phyloP scores from a whole-genome alignment of 2,797 vertebrate species.

The Eremophila alpestris region DNA sequence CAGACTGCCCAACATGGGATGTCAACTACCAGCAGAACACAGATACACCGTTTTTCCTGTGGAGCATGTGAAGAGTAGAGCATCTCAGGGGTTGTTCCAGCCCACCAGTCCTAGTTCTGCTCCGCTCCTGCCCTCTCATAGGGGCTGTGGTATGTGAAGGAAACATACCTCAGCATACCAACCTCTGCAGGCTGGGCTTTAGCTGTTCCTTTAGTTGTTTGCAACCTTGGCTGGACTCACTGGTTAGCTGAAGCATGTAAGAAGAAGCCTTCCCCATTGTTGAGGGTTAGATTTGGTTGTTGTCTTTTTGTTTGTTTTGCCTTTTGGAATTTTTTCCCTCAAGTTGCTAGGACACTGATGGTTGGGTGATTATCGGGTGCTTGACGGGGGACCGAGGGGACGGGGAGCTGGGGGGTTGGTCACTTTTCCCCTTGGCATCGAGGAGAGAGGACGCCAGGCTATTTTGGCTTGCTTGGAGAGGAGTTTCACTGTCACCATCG shows the following conservation, averaged over 20 bases:
- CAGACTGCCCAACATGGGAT: fast-evolving
- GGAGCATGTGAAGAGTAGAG: neutral
- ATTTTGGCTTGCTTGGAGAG: no score
- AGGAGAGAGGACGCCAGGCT: no score
- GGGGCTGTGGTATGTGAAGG: neutral
- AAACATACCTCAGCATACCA: fast-evolving
- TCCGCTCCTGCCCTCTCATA: neutral
- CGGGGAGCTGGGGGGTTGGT: no score
- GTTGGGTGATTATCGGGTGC: no score
- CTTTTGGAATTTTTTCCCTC: no score
- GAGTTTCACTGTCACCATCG: no score
- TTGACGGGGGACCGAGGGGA: no score
- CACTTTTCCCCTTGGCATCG: no score
- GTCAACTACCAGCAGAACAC: neutral
- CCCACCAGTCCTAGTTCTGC: neutral
- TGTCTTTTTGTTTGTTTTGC: no score
- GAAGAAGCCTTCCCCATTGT: neutral
- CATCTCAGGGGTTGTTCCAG: neutral
- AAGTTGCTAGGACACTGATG: no score
- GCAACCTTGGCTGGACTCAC: neutral
- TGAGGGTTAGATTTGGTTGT: no score
- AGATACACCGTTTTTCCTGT: neutral
- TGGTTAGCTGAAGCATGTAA: neutral
- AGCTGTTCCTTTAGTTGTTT: neutral
- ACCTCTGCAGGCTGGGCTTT: neutral